Evolutionary conservation across 2,113 vertebrate species (phyloP).

Genomic region (Engystomops pustulosus): DNA sequence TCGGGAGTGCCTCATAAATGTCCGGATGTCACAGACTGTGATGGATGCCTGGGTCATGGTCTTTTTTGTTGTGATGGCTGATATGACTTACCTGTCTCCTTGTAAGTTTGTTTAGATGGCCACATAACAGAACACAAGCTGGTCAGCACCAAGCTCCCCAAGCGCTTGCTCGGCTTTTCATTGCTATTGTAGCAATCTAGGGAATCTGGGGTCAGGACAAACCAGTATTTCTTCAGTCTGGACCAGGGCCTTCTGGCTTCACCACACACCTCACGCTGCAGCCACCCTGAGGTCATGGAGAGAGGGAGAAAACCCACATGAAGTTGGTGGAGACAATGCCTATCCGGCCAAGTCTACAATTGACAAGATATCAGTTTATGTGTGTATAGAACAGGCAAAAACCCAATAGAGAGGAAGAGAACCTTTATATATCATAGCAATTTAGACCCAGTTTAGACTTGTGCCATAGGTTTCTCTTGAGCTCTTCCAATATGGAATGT

Average conservation of each 20-base stretch:
- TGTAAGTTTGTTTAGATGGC: constrained; percentile 91
- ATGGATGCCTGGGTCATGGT: too few species aligned
- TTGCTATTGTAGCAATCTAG: constrained; percentile 91
- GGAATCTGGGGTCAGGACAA: constrained; percentile 89
- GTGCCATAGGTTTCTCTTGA: too few species aligned
- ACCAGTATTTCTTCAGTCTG: constrained; percentile 91
- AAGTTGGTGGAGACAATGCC: background rate
- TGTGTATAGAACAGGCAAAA: background rate
- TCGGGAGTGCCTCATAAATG: too few species aligned
- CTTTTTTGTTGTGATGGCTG: background rate
- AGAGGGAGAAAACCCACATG: background rate
- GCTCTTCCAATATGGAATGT: too few species aligned
- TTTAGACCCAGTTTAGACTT: too few species aligned
- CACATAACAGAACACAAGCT: constrained; percentile 94
- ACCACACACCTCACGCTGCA: constrained; percentile 85
- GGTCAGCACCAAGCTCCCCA: constrained; percentile 92
- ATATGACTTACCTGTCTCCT: constrained; percentile 83
- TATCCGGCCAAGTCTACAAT: background rate
- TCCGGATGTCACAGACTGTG: too few species aligned
- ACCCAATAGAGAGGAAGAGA: too few species aligned
- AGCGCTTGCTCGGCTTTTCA: constrained; percentile 82
- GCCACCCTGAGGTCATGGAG: constrained; percentile 81
- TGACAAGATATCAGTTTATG: background rate
- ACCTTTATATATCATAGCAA: too few species aligned
- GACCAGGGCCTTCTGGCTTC: constrained; percentile 82